Evolutionary conservation across 2,888 invertebrate species (phyloP).

Genomic region (Cryptosula pallasiana): DNA sequence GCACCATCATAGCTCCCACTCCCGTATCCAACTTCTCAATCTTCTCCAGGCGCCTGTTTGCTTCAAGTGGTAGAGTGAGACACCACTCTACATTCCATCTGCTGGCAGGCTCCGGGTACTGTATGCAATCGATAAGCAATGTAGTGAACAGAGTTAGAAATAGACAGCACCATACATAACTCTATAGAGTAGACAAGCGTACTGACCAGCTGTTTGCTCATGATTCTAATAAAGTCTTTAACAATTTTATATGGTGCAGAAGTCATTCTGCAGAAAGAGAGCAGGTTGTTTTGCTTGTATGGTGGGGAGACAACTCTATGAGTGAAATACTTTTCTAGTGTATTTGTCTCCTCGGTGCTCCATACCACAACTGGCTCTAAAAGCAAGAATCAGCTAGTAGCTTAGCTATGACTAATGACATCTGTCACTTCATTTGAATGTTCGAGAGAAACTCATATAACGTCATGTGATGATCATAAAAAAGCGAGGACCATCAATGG

Average conservation of each 20-base stretch:
- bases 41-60: slow-evolving; percentile 46
- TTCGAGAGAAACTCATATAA: too few relatives aligned
- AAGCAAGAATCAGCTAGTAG: too few relatives aligned
- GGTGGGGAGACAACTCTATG: slow-evolving; percentile 77
- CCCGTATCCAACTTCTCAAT: slow-evolving; percentile 3
- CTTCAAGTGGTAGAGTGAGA: slow-evolving; percentile 82
- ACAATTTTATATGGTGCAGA: slow-evolving; percentile 79
- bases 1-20: slow-evolving; percentile 12
- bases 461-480: too few relatives aligned
- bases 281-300: slow-evolving; percentile 80
- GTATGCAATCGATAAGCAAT: too few relatives aligned
- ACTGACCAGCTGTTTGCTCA: slow-evolving; percentile 63
- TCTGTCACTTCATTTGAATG: too few relatives aligned
- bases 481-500: too few relatives aligned
- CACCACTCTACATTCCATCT: slow-evolving; percentile 91
- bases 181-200: not conserved
- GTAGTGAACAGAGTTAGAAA: too few relatives aligned
- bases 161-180: too few relatives aligned
- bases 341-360: slow-evolving; percentile 76
- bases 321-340: slow-evolving; percentile 89
- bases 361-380: slow-evolving; percentile 68
- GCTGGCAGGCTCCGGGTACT: slow-evolving; percentile 57
- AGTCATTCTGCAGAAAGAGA: slow-evolving; percentile 77
- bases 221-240: slow-evolving; percentile 85
- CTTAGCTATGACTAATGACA: too few relatives aligned